These are phyloP conservation scores for Amblyopsis hoosieri DNA, from an alignment of 2,797 vertebrate species.

Conservation along the genomic window DNA sequence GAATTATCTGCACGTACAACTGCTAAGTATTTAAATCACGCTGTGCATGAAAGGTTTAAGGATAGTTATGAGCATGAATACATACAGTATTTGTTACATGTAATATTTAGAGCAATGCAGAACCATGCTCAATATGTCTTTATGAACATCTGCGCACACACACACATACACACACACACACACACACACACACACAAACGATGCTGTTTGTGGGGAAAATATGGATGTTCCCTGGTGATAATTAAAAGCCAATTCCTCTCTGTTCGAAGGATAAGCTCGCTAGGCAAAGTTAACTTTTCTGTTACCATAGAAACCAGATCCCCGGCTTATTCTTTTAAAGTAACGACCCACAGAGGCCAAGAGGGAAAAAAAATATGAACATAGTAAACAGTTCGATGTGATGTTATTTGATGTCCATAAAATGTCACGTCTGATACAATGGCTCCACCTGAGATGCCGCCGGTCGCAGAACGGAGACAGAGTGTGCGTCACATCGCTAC, in stretches of 20 bases:
- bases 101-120: not conserved
- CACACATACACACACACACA: not conserved
- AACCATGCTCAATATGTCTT: not conserved
- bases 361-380: conserved; percentile 28
- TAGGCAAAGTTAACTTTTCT: conserved; percentile 39
- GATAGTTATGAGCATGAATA: not conserved
- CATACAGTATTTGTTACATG: not conserved
- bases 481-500: conserved; percentile 14
- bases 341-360: conserved; percentile 39
- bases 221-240: conserved; percentile 33
- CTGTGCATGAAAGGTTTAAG: no score
- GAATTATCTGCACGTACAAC: no score
- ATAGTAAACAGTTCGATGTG: conserved; percentile 26
- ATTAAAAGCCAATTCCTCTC: conserved; percentile 40
- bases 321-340: conserved; percentile 42
- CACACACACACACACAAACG: not conserved
- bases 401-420: conserved; percentile 38
- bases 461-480: not conserved
- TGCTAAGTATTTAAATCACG: no score
- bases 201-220: not conserved
- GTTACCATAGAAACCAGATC: conserved; percentile 61
- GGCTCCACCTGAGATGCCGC: conserved; percentile 7
- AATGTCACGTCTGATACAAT: conserved; percentile 19
- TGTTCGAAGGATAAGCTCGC: conserved; percentile 22
- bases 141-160: not conserved